Evolutionary conservation across 2,113 vertebrate species (phyloP).

Genomic region (Passer domesticus): DNA sequence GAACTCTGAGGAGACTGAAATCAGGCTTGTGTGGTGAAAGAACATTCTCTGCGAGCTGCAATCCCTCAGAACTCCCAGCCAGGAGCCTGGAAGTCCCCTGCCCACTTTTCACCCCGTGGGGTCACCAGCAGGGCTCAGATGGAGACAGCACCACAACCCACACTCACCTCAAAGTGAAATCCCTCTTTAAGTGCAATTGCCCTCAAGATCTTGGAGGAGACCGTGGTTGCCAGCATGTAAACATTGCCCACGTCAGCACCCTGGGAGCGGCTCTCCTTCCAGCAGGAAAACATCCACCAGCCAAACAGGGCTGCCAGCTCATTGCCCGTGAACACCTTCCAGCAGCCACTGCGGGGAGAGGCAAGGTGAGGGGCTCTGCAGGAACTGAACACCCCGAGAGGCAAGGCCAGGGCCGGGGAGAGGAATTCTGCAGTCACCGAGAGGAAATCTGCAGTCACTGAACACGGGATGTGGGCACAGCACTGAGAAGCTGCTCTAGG

Average conservation of each 20-base stretch:
- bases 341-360: constrained; percentile 72
- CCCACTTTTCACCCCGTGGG: fast-evolving
- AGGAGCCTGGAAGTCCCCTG: background rate
- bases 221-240: constrained; percentile 92
- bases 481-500: background rate
- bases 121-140: fast-evolving
- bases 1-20: background rate
- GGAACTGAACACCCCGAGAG: too few relatives aligned
- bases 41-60: fast-evolving
- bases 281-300: constrained; percentile 94
- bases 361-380: background rate
- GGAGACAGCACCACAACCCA: background rate
- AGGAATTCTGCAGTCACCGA: too few relatives aligned
- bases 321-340: constrained; percentile 95
- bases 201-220: constrained; percentile 92
- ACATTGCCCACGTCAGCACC: constrained; percentile 72
- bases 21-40: background rate
- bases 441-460: background rate
- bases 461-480: background rate
- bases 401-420: background rate
- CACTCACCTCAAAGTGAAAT: constrained; percentile 89
- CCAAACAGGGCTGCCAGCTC: constrained; percentile 91
- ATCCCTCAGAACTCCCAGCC: background rate
- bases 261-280: constrained; percentile 76
- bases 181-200: constrained; percentile 87